Percentiles rank a stretch among this genome's conserved stretches.
Conservation (phyloP, 2,797 vertebrate species). For the Coilia nasus region DNA sequence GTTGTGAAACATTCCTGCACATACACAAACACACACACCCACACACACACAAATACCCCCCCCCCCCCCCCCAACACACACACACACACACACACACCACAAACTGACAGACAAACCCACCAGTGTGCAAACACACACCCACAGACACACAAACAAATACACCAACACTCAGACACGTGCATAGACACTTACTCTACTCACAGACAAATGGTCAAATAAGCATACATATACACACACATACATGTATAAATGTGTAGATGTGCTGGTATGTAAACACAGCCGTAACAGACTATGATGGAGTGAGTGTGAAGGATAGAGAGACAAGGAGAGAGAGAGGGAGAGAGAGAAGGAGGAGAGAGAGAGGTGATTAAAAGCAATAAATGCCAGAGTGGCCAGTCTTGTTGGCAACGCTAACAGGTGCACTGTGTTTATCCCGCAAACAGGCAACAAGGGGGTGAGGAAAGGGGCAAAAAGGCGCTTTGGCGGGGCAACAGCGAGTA, state of each 20-base stretch:
- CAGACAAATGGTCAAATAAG: not conserved
- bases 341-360: not conserved
- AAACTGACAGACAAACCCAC: conserved; percentile 40
- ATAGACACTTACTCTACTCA: not conserved
- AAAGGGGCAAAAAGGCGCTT: conserved; percentile 53
- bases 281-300: conserved; percentile 85
- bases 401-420: conserved; percentile 89
- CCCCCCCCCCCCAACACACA: too few species aligned
- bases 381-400: conserved; percentile 78
- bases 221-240: not conserved
- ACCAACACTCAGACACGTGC: too few species aligned
- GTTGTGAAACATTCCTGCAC: too few species aligned
- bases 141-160: too few species aligned
- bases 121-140: too few species aligned
- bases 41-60: too few species aligned
- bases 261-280: conserved; percentile 63
- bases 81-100: conserved; percentile 67
- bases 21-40: not conserved
- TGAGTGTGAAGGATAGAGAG: conserved; percentile 34
- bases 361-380: conserved; percentile 78
- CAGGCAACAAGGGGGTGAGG: conserved; percentile 72
- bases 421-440: conserved; percentile 90
- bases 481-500: not conserved
- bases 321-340: not conserved
- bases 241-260: not conserved